A percentile compares a stretch with the other conserved stretches of the same genome.
phyloP scores from a whole-genome alignment of 2,113 vertebrate species.

The Heliornis fulica region DNA sequence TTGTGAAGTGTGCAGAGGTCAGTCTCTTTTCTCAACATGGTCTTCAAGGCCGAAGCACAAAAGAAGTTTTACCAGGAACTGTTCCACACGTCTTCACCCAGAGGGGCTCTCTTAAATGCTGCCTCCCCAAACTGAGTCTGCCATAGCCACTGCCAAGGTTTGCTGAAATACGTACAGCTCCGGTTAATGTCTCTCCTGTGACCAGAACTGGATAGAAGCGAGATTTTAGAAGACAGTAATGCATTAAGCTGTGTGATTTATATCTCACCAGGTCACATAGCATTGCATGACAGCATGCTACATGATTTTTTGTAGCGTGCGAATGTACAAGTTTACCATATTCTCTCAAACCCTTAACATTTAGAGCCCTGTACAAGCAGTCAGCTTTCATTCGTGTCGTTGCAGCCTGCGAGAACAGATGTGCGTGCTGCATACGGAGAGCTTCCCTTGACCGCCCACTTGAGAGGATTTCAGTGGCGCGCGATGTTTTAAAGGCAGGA shows the following conservation, averaged over 20 bases:
- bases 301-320: background rate
- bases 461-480: background rate
- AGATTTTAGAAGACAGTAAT: background rate
- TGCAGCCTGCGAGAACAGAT: background rate
- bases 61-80: background rate
- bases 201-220: background rate
- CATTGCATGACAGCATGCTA: background rate
- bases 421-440: background rate
- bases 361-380: background rate
- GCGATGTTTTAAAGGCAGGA: background rate
- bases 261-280: background rate
- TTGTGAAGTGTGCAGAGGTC: background rate
- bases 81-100: background rate
- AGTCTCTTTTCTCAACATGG: background rate
- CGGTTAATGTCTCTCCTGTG: background rate
- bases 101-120: slow-evolving; percentile 36
- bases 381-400: background rate
- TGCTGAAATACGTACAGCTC: background rate
- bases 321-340: background rate
- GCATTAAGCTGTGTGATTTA: background rate
- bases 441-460: background rate
- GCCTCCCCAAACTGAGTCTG: slow-evolving; percentile 33
- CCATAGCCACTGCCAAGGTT: background rate
- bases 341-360: slow-evolving; percentile 22
- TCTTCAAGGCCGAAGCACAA: background rate